Evolutionary conservation across 2,113 vertebrate species (phyloP).

Genomic region (Rostratula benghalensis): DNA sequence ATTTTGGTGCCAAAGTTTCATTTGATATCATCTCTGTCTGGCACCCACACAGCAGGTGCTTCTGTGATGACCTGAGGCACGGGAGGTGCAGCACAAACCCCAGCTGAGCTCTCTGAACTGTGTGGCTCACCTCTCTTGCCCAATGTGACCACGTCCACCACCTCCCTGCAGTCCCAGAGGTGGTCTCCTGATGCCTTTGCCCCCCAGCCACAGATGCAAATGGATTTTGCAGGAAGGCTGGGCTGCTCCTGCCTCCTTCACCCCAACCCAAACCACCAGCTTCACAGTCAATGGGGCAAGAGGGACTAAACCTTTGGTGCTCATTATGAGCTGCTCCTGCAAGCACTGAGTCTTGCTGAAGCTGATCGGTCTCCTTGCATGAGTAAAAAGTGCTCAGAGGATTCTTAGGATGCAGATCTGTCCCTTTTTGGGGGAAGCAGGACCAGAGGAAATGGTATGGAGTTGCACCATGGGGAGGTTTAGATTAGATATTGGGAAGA

Average conservation of each 20-base stretch:
- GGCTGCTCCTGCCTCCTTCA: background rate
- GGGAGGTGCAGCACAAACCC: background rate
- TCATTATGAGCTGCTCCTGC: accelerated
- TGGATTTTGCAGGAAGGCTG: background rate
- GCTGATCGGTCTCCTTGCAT: accelerated
- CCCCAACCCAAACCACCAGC: background rate
- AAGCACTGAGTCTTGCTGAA: background rate
- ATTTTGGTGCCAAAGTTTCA: slow-evolving; percentile 3
- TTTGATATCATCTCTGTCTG: slow-evolving; percentile 50
- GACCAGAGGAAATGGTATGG: no score
- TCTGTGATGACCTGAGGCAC: background rate
- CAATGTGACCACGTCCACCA: accelerated
- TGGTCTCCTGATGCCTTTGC: accelerated
- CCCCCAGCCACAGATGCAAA: background rate
- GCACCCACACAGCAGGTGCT: slow-evolving; percentile 47
- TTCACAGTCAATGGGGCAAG: accelerated
- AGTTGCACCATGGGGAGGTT: no score
- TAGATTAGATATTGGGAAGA: no score
- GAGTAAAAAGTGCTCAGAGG: background rate
- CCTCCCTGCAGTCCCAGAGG: background rate
- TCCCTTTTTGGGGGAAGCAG: background rate
- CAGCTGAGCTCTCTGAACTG: background rate
- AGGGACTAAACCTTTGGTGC: background rate
- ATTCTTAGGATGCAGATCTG: background rate
- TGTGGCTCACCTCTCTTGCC: accelerated